These are phyloP conservation scores for Trisateles emortualis DNA, from an alignment of 2,888 invertebrate genomes.

Conservation along the genomic window DNA sequence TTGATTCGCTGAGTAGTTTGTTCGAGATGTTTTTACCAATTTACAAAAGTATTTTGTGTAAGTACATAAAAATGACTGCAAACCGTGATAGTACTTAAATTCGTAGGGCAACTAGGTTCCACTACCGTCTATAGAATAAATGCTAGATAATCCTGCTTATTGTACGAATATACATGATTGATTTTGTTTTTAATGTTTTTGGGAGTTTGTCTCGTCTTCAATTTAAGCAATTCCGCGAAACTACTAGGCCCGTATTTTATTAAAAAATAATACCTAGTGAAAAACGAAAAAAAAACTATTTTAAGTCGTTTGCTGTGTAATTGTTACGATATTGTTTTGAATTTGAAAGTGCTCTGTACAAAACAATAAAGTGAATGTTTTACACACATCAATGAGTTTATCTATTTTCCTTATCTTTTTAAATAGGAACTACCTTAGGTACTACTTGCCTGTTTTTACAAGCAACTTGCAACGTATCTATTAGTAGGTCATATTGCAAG, in stretches of 20 bases:
- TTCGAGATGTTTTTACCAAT: constrained; percentile 6
- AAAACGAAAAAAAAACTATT: constrained; percentile 56
- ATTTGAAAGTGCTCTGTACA: constrained; percentile 71
- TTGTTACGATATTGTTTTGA: constrained; percentile 79
- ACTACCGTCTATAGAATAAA: constrained; percentile 59
- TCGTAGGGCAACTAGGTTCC: constrained; percentile 59
- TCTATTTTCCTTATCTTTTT: constrained; percentile 3
- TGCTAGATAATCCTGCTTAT: constrained; percentile 61
- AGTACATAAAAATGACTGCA: constrained; percentile 69
- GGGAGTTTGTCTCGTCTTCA: constrained; percentile 40
- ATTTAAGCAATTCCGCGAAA: constrained; percentile 58
- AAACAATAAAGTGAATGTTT: constrained; percentile 84
- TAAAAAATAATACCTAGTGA: constrained; percentile 56
- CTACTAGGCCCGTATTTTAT: constrained; percentile 57
- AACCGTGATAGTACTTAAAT: constrained; percentile 81
- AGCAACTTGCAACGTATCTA: too few species aligned
- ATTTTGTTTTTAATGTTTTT: constrained; percentile 35
- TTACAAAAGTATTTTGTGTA: constrained; percentile 51
- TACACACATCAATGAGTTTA: constrained; percentile 73
- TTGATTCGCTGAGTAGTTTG: constrained; percentile 24
- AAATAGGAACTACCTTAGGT: too few species aligned
- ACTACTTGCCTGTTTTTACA: too few species aligned
- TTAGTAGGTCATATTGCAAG: too few species aligned
- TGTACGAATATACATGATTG: constrained; percentile 36
- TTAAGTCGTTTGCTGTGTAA: constrained; percentile 70